Conservation (phyloP, 30 jellyfish, hydroid and myxozoan species). For the Aurelia sp. region DNA sequence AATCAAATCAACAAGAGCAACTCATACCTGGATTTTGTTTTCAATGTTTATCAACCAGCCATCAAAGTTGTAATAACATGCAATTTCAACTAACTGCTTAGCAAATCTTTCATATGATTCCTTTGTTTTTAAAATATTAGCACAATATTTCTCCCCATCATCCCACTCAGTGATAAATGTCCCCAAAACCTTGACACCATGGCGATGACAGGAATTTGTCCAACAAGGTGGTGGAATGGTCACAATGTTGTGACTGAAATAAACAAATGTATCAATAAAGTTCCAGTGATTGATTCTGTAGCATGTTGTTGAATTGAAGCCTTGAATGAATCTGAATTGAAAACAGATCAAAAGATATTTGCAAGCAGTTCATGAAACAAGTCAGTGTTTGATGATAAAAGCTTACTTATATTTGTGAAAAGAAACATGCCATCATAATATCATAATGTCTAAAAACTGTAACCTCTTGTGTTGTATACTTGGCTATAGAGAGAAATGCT, state of each 20-base stretch:
- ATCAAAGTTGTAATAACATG: constrained; percentile 89
- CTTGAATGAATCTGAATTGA: constrained; percentile 76
- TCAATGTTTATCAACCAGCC: constrained; percentile 97
- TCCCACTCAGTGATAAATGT: constrained; percentile 97
- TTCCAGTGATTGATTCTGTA: constrained; percentile 86
- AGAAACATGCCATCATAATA: too few species aligned
- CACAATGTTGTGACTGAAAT: constrained; percentile 93
- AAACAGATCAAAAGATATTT: too few species aligned
- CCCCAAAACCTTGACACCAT: constrained; percentile 90
- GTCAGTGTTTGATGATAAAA: too few species aligned
- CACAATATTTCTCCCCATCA: constrained; percentile 81
- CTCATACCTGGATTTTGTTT: constrained; percentile 63
- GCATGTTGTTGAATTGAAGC: constrained; percentile 73
- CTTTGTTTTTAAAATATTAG: constrained; percentile 37
- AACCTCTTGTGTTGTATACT: too few species aligned
- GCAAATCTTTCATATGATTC: constrained; percentile 59
- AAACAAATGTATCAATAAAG: constrained; percentile 87
- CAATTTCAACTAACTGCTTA: constrained; percentile 72
- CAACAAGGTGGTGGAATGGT: constrained; percentile 98
- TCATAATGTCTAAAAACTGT: too few species aligned
- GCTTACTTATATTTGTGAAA: too few species aligned
- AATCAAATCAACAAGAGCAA: not conserved
- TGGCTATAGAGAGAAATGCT: too few species aligned
- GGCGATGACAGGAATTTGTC: constrained; percentile 88
- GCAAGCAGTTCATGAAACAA: too few species aligned